Percentiles rank a stretch among this genome's conserved stretches.
These are phyloP conservation scores for Aldrovandia affinis DNA, from an alignment of 2,797 vertebrate genomes.

Conservation along the genomic window DNA sequence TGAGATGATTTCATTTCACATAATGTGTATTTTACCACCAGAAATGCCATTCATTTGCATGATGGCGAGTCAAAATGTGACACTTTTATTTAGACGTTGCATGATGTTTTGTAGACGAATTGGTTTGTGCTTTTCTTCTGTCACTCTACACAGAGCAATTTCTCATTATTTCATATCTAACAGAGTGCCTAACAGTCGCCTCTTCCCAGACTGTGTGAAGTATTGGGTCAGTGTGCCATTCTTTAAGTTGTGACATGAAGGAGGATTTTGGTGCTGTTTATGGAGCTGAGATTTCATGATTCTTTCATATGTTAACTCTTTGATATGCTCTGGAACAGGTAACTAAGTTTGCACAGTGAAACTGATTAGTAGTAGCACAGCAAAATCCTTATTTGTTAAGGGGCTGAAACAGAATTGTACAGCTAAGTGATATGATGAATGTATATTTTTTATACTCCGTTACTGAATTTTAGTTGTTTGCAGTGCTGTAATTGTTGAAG, in stretches of 20 bases:
- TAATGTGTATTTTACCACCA: constrained; percentile 79
- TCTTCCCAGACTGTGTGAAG: constrained; percentile 66
- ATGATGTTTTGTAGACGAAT: constrained; percentile 69
- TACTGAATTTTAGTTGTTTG: background rate
- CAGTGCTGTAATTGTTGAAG: constrained; percentile 5
- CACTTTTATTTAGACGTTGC: constrained; percentile 75
- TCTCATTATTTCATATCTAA: constrained; percentile 80
- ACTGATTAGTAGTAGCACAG: constrained; percentile 23
- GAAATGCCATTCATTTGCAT: constrained; percentile 78
- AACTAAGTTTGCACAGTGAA: constrained; percentile 1
- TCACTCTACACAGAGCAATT: constrained; percentile 67
- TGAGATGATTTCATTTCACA: constrained; percentile 79
- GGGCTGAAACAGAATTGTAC: background rate
- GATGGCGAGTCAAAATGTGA: constrained; percentile 74
- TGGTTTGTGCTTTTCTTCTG: constrained; percentile 70
- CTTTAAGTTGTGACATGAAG: constrained; percentile 65
- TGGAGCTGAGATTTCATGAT: constrained; percentile 57
- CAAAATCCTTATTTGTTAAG: background rate
- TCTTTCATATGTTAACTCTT: constrained; percentile 4
- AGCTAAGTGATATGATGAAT: background rate
- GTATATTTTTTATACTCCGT: background rate
- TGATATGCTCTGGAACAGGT: constrained; percentile 12
- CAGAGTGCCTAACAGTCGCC: constrained; percentile 70
- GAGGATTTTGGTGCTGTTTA: constrained; percentile 53
- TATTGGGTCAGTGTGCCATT: constrained; percentile 75